phyloP scores from a whole-genome alignment of 2,888 invertebrate species.

The Helleia helle region DNA sequence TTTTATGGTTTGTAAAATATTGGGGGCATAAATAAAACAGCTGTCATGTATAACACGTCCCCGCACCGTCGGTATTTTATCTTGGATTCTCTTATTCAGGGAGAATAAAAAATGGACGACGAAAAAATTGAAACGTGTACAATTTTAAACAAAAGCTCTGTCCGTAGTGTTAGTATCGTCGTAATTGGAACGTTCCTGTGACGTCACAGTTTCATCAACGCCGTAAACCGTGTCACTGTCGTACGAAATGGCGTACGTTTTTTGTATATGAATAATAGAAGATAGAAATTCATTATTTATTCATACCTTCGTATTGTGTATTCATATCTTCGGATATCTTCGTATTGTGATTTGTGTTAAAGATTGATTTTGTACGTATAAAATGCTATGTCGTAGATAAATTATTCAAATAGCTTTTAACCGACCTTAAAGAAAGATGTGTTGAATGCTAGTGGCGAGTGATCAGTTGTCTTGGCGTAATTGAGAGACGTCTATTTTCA shows the following conservation, averaged over 20 bases:
- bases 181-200: constrained; percentile 26
- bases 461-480: too few relatives aligned
- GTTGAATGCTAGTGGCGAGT: too few relatives aligned
- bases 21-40: constrained; percentile 65
- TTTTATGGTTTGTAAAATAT: constrained; percentile 72
- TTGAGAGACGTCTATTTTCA: too few relatives aligned
- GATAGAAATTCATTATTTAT: constrained; percentile 2
- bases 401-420: too few relatives aligned
- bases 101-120: constrained; percentile 51
- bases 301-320: too few relatives aligned
- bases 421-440: too few relatives aligned
- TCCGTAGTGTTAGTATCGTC: constrained; percentile 22
- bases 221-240: constrained; percentile 12
- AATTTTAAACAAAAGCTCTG: constrained; percentile 31
- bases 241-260: constrained; percentile 12
- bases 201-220: constrained; percentile 24
- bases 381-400: too few relatives aligned
- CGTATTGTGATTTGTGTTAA: too few relatives aligned
- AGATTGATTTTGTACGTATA: too few relatives aligned
- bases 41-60: constrained; percentile 68
- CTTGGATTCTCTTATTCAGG: constrained; percentile 55
- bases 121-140: constrained; percentile 42
- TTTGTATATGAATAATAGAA: constrained; percentile 12
- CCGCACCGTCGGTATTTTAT: constrained; percentile 58
- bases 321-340: too few relatives aligned